Conservation (phyloP, 2,888 invertebrate species). For the Resseliella maxima region DNA sequence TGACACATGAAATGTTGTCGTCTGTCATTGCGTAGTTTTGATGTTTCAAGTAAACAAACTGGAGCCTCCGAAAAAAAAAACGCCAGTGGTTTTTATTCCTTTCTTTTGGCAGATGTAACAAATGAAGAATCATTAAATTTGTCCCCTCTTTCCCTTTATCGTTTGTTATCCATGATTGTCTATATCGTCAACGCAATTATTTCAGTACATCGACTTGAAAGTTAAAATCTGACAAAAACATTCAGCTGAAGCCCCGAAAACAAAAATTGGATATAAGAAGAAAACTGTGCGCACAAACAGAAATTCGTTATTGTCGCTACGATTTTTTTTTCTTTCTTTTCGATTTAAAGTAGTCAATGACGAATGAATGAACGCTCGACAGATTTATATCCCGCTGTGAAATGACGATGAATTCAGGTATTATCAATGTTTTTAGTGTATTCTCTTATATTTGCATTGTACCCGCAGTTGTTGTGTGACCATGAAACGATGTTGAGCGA, state of each 20-base stretch:
- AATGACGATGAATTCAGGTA: constrained; percentile 37
- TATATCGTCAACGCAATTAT: not conserved
- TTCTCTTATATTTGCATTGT: not conserved
- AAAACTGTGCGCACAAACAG: not conserved
- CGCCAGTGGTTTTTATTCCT: not conserved
- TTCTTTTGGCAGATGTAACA: constrained; percentile 21
- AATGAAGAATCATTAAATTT: constrained; percentile 55
- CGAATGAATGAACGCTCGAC: not conserved
- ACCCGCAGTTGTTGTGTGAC: not conserved
- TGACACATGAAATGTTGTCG: constrained; percentile 34
- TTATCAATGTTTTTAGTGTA: constrained; percentile 21
- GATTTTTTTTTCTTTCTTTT: no score
- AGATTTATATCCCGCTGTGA: constrained; percentile 51
- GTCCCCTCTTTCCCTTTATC: not conserved
- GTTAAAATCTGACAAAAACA: not conserved
- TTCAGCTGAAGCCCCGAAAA: not conserved
- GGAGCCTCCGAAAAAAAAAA: not conserved
- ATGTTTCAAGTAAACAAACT: constrained; percentile 19
- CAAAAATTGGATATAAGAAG: not conserved
- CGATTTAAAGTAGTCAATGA: not conserved
- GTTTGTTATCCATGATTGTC: not conserved
- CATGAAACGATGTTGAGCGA: not conserved
- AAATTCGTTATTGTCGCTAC: constrained; percentile 9
- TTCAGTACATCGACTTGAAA: constrained; percentile 1
- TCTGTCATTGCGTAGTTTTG: not conserved